Percentiles rank a stretch among this genome's conserved stretches.
Evolutionary conservation across 1,140 invertebrate genomes (phyloP).

Genomic region (Brachionus koreanus): DNA sequence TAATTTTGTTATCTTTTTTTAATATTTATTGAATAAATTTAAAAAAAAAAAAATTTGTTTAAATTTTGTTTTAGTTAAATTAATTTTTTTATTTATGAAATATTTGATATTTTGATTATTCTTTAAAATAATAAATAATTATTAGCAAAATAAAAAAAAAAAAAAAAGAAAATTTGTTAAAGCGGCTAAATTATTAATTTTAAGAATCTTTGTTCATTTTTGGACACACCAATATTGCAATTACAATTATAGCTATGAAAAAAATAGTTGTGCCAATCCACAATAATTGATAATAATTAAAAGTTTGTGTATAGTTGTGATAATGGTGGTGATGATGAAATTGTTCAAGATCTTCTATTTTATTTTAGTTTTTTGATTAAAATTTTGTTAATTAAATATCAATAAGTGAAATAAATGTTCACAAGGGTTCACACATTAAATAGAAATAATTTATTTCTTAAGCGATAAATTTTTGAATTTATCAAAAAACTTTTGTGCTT

Average conservation of each 20-base stretch:
- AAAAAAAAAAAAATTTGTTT: not conserved
- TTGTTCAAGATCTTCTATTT: slow-evolving; percentile 14
- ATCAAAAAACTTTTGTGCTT: slow-evolving; percentile 30
- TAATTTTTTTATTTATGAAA: not conserved
- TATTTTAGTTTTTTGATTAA: not conserved
- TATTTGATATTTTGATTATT: not conserved
- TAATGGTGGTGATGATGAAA: slow-evolving; percentile 33
- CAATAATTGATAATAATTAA: slow-evolving; percentile 10
- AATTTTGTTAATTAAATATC: not conserved
- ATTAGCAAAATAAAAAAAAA: not conserved
- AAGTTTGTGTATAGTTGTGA: slow-evolving; percentile 22
- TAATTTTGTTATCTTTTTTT: slow-evolving; percentile 2
- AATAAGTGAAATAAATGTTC: not conserved
- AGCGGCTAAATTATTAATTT: not conserved
- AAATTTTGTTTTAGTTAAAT: not conserved
- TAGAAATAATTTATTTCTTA: not conserved
- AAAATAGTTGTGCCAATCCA: slow-evolving; percentile 31
- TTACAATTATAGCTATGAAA: not conserved
- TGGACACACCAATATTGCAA: not conserved
- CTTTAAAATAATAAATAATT: slow-evolving; percentile 15
- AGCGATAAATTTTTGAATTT: slow-evolving; percentile 16
- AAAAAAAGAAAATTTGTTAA: not conserved
- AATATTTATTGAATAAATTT: not conserved
- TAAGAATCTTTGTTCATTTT: slow-evolving; percentile 11
- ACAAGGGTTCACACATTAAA: slow-evolving; percentile 1